Evolutionary conservation across 2,797 vertebrate genomes (phyloP).

Genomic region (Hippoglossus hippoglossus): DNA sequence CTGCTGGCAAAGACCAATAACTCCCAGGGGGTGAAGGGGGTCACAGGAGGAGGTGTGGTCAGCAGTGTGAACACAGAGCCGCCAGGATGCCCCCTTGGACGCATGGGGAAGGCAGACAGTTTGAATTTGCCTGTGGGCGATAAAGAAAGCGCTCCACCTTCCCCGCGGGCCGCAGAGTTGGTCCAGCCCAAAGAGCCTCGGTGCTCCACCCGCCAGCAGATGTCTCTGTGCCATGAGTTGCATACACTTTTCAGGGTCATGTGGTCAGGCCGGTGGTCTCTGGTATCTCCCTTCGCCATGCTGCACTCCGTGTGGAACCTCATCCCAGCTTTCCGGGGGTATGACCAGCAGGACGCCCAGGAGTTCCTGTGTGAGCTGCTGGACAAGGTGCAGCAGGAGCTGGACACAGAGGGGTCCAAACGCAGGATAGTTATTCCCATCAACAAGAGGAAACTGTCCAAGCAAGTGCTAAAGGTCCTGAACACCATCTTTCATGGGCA

Average conservation of each 20-base stretch:
- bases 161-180: conserved; percentile 88
- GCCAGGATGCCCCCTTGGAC: conserved; percentile 75
- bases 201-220: conserved; percentile 91
- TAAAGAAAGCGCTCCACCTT: conserved; percentile 79
- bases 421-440: conserved; percentile 96
- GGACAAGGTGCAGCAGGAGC: conserved; percentile 98
- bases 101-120: conserved; percentile 74
- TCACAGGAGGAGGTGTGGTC: conserved; percentile 82
- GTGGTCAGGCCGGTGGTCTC: conserved; percentile 98
- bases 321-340: conserved; percentile 96
- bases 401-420: conserved; percentile 94
- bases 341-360: conserved; percentile 99
- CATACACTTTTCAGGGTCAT: conserved; percentile 99
- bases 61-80: conserved; percentile 73
- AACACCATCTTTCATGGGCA: conserved; percentile 99
- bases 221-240: conserved; percentile 97
- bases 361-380: conserved; percentile 97
- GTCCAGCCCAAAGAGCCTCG: conserved; percentile 95
- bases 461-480: conserved; percentile 98
- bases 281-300: conserved; percentile 99
- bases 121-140: conserved; percentile 72
- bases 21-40: conserved; percentile 81
- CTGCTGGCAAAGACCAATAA: conserved; percentile 90
- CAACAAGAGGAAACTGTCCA: conserved; percentile 97
- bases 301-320: conserved; percentile 99